A percentile compares a stretch with the other conserved stretches of the same genome.
Evolutionary conservation across 64 coral and sea anemone genomes (phyloP).

Genomic region (Exaiptasia diaphana): DNA sequence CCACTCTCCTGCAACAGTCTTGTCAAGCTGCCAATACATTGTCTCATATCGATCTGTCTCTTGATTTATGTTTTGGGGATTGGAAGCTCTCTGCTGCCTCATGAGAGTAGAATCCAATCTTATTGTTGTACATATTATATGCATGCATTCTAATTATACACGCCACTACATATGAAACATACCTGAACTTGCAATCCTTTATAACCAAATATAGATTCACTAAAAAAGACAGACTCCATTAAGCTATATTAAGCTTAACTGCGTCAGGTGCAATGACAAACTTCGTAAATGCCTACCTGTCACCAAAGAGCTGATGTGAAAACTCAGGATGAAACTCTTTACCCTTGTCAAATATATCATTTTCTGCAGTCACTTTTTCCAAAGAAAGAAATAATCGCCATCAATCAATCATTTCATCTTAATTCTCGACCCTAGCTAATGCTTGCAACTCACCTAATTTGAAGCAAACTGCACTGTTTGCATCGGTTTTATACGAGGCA

Average conservation of each 20-base stretch:
- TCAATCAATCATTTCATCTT: background rate
- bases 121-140: too few species aligned
- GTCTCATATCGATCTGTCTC: too few species aligned
- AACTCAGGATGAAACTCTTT: slow-evolving; percentile 82
- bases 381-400: background rate
- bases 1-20: too few species aligned
- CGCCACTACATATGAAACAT: too few species aligned
- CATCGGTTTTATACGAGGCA: background rate
- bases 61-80: too few species aligned
- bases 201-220: slow-evolving; percentile 97
- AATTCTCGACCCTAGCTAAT: background rate
- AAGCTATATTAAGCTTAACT: too few species aligned
- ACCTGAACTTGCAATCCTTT: slow-evolving; percentile 83
- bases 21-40: too few species aligned
- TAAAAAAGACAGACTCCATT: too few species aligned
- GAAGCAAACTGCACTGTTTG: background rate
- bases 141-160: too few species aligned
- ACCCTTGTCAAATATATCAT: slow-evolving; percentile 88
- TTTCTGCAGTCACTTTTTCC: slow-evolving; percentile 76
- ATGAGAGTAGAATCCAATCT: too few species aligned
- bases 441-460: background rate
- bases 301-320: slow-evolving; percentile 92
- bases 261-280: too few species aligned
- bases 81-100: too few species aligned
- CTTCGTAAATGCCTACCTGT: slow-evolving; percentile 59